phyloP scores from a whole-genome alignment of 2,888 invertebrate genomes.

The Galeruca laticollis region DNA sequence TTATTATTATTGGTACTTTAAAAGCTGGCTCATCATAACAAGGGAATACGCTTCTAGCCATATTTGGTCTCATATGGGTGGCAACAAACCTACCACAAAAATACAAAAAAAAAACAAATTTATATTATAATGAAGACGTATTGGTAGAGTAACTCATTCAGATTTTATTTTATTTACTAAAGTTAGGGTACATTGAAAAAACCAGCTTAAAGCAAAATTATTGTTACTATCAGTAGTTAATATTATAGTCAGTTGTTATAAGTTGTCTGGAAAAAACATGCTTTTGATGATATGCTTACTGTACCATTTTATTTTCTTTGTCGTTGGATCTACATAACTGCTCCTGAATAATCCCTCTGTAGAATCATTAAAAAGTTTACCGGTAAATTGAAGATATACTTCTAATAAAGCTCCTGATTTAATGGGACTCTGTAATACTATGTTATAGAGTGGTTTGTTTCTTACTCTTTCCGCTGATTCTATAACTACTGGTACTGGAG shows the following conservation, averaged over 20 bases:
- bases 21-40: conserved; percentile 85
- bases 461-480: conserved; percentile 63
- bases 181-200: no score
- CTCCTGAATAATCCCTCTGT: conserved; percentile 80
- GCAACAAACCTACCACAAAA: conserved; percentile 69
- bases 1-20: conserved; percentile 78
- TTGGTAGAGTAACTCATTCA: background rate
- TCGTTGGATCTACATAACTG: conserved; percentile 69
- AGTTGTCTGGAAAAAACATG: no score
- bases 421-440: conserved; percentile 72
- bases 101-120: background rate
- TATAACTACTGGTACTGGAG: conserved; percentile 25
- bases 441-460: conserved; percentile 73
- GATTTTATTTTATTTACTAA: background rate
- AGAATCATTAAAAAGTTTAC: conserved; percentile 73
- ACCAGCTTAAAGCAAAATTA: no score
- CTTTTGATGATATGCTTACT: no score
- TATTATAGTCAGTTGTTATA: no score
- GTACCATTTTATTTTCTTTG: conserved; percentile 63
- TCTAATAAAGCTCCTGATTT: conserved; percentile 72
- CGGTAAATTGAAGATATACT: conserved; percentile 75
- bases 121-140: background rate
- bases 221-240: no score
- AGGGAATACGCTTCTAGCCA: conserved; percentile 82
- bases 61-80: conserved; percentile 78